Percentiles rank a stretch among this genome's conserved stretches.
Evolutionary conservation across 2,113 vertebrate genomes (phyloP).

Genomic region (Ceratotherium simum): DNA sequence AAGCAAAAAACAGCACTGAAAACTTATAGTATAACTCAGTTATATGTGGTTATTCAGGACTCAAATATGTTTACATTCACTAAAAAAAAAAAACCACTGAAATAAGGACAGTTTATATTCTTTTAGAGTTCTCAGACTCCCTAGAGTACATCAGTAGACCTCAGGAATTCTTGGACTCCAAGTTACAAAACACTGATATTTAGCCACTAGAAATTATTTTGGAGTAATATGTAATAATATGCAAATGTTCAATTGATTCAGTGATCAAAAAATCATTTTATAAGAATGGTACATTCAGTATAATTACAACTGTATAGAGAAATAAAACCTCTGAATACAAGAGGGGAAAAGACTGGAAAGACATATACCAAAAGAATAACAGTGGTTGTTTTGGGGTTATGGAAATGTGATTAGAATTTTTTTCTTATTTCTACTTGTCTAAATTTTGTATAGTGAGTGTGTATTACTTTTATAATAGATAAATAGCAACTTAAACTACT

Average conservation of each 20-base stretch:
- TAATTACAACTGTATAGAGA: constrained; percentile 54
- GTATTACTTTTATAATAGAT: constrained; percentile 83
- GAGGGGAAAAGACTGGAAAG: constrained; percentile 79
- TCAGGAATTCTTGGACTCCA: constrained; percentile 12
- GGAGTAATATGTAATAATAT: constrained; percentile 8
- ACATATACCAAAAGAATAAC: constrained; percentile 71
- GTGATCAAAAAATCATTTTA: constrained; percentile 29
- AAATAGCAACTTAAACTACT: constrained; percentile 18
- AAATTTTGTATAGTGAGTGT: constrained; percentile 63
- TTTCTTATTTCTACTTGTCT: constrained; percentile 47
- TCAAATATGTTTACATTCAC: constrained; percentile 1
- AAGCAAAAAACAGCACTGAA: constrained; percentile 18
- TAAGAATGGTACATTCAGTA: constrained; percentile 39
- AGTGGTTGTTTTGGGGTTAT: constrained; percentile 58
- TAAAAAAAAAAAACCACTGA: constrained; percentile 7
- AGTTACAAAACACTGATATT: constrained; percentile 31
- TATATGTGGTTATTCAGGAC: constrained; percentile 31
- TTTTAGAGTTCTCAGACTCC: constrained; percentile 42
- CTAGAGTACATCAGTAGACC: not conserved
- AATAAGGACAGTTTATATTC: not conserved
- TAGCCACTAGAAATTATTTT: constrained; percentile 10
- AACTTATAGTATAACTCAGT: constrained; percentile 6
- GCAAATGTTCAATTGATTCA: constrained; percentile 16
- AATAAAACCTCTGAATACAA: constrained; percentile 56
- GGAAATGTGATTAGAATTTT: constrained; percentile 22